phyloP scores from a whole-genome alignment of 2,113 vertebrate genomes.

The Anarrhichthys ocellatus region DNA sequence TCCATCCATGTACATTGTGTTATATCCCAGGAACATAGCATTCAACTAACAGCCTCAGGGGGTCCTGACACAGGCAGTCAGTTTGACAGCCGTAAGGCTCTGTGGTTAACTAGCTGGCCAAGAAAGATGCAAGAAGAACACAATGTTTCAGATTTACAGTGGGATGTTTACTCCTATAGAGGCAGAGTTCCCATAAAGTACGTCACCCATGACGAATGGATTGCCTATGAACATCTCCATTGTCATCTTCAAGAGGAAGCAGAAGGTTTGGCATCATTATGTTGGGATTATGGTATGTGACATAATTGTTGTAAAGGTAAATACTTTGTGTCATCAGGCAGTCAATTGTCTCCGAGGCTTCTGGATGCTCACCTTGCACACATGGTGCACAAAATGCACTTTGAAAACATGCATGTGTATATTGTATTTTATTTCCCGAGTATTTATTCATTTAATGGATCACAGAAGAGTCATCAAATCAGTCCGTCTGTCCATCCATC shows the following conservation, averaged over 20 bases:
- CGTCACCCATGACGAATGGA: conserved; percentile 16
- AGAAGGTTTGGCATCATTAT: conserved; percentile 6
- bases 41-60: conserved; percentile 23
- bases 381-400: not conserved
- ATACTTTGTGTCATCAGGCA: not conserved
- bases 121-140: conserved; percentile 5
- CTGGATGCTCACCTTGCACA: not conserved
- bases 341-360: not conserved
- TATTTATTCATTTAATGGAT: conserved; percentile 15
- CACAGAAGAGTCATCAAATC: conserved; percentile 36
- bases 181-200: not conserved
- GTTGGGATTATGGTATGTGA: not conserved
- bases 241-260: not conserved
- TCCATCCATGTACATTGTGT: conserved; percentile 43
- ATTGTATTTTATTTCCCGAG: not conserved
- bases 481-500: not conserved
- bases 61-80: conserved; percentile 20
- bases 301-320: not conserved
- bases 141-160: conserved; percentile 12
- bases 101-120: conserved; percentile 28
- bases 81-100: conserved; percentile 31
- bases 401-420: not conserved
- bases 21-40: conserved; percentile 8
- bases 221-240: conserved; percentile 12
- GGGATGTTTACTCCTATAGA: conserved; percentile 16